Conservation (phyloP, 2,797 vertebrate species). For the Selene dorsalis region DNA sequence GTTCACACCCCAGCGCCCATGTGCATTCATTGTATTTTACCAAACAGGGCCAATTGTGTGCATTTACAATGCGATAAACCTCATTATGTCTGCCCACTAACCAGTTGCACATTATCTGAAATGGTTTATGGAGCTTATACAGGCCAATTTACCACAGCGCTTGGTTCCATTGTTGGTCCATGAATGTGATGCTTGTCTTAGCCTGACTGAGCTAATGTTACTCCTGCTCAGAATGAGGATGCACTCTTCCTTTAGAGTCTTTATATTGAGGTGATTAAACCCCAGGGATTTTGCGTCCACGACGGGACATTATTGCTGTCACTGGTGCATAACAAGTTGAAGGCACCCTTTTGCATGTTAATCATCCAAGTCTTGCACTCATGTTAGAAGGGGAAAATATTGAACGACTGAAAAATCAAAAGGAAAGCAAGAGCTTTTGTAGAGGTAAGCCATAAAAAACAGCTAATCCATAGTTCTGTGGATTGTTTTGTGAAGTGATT, state of each 20-base stretch:
- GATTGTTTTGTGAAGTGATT: slow-evolving; percentile 43
- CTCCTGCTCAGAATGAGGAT: slow-evolving; percentile 77
- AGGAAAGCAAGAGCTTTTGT: slow-evolving; percentile 2
- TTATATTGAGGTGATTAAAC: slow-evolving; percentile 82
- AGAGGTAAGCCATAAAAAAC: slow-evolving; percentile 5
- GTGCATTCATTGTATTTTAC: slow-evolving; percentile 73
- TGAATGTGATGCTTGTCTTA: slow-evolving; percentile 84
- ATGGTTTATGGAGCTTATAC: slow-evolving; percentile 82
- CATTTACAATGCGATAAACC: slow-evolving; percentile 83
- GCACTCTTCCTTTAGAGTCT: slow-evolving; percentile 70
- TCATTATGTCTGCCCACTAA: slow-evolving; percentile 83
- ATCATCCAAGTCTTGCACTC: slow-evolving; percentile 70
- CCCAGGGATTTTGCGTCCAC: slow-evolving; percentile 76
- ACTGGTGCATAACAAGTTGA: slow-evolving; percentile 78
- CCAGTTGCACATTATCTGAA: slow-evolving; percentile 81
- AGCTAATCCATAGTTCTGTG: slow-evolving; percentile 7
- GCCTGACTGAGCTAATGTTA: slow-evolving; percentile 82
- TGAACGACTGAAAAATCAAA: slow-evolving; percentile 36
- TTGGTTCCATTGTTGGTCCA: slow-evolving; percentile 80
- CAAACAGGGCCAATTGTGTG: slow-evolving; percentile 78
- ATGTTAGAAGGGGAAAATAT: slow-evolving; percentile 46
- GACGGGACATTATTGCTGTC: slow-evolving; percentile 77
- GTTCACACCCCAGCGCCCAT: slow-evolving; percentile 67
- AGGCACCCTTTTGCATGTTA: slow-evolving; percentile 81
- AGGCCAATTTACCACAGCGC: slow-evolving; percentile 79